Percentiles rank a stretch among this genome's conserved stretches.
phyloP scores from a whole-genome alignment of 2,888 invertebrate species.

The Neria commutata region DNA sequence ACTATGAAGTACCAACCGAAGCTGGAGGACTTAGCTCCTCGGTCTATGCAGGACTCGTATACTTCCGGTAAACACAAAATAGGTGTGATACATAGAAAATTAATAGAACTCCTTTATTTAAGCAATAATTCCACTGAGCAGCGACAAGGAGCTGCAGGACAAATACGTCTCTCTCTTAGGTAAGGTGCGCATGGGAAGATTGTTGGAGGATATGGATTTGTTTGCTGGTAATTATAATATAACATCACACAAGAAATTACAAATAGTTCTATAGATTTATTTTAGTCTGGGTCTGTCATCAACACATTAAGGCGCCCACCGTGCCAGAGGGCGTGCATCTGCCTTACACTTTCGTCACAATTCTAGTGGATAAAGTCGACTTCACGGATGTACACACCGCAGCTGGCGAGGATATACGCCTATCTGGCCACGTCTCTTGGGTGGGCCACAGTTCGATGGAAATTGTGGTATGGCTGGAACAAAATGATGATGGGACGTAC shows the following conservation, averaged over 20 bases:
- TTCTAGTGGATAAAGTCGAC: slow-evolving; percentile 74
- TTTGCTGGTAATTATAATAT: slow-evolving; percentile 74
- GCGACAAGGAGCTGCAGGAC: slow-evolving; percentile 66
- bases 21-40: slow-evolving; percentile 67
- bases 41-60: slow-evolving; percentile 72
- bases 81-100: too few relatives aligned
- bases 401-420: slow-evolving; percentile 68
- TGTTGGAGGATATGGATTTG: slow-evolving; percentile 79
- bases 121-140: slow-evolving; percentile 71
- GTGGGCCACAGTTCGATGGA: slow-evolving; percentile 76
- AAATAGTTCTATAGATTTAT: too few relatives aligned
- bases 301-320: slow-evolving; percentile 69
- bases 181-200: slow-evolving; percentile 71
- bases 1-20: slow-evolving; percentile 66
- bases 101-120: too few relatives aligned
- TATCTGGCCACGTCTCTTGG: slow-evolving; percentile 78
- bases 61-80: too few relatives aligned
- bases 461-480: slow-evolving; percentile 73
- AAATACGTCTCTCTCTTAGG: slow-evolving; percentile 70
- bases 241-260: too few relatives aligned
- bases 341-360: slow-evolving; percentile 75
- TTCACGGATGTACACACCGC: slow-evolving; percentile 64
- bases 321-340: slow-evolving; percentile 64
- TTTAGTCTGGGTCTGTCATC: slow-evolving; percentile 72
- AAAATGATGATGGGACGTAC: slow-evolving; percentile 64